Percentiles rank a stretch among this genome's conserved stretches.
These are phyloP conservation scores for Camponotus pennsylvanicus DNA, from an alignment of 1,140 invertebrate species.

Conservation along the genomic window DNA sequence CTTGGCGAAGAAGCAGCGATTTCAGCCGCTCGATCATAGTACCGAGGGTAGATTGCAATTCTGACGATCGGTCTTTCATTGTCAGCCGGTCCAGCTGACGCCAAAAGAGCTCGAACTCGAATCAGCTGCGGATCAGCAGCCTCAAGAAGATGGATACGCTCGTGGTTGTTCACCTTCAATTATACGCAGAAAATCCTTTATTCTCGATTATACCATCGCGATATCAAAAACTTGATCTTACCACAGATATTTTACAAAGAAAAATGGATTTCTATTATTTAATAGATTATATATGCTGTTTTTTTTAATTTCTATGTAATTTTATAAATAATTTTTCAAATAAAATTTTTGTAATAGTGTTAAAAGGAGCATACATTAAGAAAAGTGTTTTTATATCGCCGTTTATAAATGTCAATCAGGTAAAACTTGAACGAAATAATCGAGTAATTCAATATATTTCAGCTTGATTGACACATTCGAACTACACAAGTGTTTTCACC, in stretches of 20 bases:
- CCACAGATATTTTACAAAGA: not conserved
- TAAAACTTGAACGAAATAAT: conserved; percentile 34
- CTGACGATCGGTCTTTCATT: conserved; percentile 64
- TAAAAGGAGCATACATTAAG: not conserved
- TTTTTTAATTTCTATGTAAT: not conserved
- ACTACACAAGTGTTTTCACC: conserved; percentile 17
- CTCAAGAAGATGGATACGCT: conserved; percentile 42
- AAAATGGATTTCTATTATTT: not conserved
- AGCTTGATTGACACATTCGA: conserved; percentile 68
- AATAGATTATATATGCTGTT: too few species aligned
- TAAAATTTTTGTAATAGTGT: not conserved
- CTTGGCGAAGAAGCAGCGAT: conserved; percentile 54
- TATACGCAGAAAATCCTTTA: not conserved
- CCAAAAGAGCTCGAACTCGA: conserved; percentile 37
- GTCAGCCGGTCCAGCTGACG: conserved; percentile 48
- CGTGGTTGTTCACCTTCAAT: conserved; percentile 19
- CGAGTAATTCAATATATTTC: conserved; percentile 75
- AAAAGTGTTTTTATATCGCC: not conserved
- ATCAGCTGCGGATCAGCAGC: conserved; percentile 23
- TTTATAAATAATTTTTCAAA: not conserved
- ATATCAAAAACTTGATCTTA: not conserved
- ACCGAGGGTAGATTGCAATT: conserved; percentile 60
- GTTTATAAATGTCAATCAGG: conserved; percentile 25
- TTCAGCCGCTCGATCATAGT: conserved; percentile 66
- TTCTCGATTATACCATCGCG: not conserved